These are phyloP conservation scores for Alces alces DNA, from an alignment of 2,113 vertebrate genomes.

Conservation along the genomic window DNA sequence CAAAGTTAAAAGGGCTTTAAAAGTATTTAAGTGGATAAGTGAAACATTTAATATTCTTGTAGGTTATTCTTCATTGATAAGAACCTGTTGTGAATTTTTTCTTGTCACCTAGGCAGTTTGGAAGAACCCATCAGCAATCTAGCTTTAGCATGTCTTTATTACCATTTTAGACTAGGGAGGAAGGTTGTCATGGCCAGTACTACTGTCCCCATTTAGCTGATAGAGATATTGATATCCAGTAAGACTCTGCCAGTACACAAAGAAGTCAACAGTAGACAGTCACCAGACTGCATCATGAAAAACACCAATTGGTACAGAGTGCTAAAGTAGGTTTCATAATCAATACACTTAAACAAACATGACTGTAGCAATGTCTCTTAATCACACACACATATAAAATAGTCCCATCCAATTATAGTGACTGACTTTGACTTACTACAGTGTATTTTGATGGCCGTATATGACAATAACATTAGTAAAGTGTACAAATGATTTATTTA, in stretches of 20 bases:
- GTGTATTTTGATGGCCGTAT: neutral
- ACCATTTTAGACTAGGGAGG: neutral
- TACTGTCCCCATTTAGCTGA: neutral
- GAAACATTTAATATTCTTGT: neutral
- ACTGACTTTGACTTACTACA: neutral
- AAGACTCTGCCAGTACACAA: neutral
- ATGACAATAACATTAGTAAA: neutral
- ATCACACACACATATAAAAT: neutral
- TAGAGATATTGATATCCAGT: neutral
- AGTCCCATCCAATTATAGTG: neutral
- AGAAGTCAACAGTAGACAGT: neutral
- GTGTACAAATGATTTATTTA: neutral
- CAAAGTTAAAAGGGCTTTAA: conserved; percentile 39
- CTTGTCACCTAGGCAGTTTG: neutral
- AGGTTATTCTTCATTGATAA: conserved; percentile 26
- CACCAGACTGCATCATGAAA: neutral
- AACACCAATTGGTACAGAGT: neutral
- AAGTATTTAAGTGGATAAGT: neutral
- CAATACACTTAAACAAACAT: neutral
- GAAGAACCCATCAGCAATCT: neutral
- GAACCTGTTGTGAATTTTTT: neutral
- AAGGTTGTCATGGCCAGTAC: neutral
- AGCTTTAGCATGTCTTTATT: neutral
- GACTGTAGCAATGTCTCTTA: neutral
- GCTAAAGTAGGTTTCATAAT: neutral